Conservation (phyloP, 1,140 invertebrate species). For the Lordiphosa mommai region DNA sequence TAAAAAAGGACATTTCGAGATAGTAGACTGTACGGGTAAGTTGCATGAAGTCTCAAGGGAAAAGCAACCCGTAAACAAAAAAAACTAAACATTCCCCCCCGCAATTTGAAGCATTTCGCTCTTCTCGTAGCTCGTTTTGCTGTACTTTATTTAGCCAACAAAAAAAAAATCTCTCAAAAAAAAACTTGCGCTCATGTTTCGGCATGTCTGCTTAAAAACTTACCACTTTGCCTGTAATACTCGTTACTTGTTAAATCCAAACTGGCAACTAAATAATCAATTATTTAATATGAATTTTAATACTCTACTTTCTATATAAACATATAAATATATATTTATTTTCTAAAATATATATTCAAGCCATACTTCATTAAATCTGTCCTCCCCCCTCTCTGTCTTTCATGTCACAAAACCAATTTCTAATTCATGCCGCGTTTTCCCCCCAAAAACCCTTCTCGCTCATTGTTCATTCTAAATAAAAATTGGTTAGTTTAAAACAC, state of each 20-base stretch:
- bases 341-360: slow-evolving; percentile 22
- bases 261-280: slow-evolving; percentile 34
- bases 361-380: slow-evolving; percentile 34
- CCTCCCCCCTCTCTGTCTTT: slow-evolving; percentile 14
- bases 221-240: slow-evolving; percentile 63
- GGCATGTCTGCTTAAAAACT: slow-evolving; percentile 66
- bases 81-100: slow-evolving; percentile 6
- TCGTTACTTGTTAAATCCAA: slow-evolving; percentile 60
- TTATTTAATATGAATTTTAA: slow-evolving; percentile 45
- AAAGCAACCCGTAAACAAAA: slow-evolving; percentile 21
- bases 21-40: slow-evolving; percentile 89
- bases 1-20: slow-evolving; percentile 84
- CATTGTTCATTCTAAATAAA: slow-evolving; percentile 3
- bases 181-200: slow-evolving; percentile 63
- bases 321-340: not conserved
- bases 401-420: slow-evolving; percentile 32
- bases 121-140: slow-evolving; percentile 66
- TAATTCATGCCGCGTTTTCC: slow-evolving; percentile 44
- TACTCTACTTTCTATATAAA: slow-evolving; percentile 24
- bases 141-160: slow-evolving; percentile 73
- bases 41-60: slow-evolving; percentile 77
- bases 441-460: slow-evolving; percentile 18
- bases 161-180: slow-evolving; percentile 34
- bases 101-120: slow-evolving; percentile 50
- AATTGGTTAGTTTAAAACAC: slow-evolving; percentile 47